phyloP scores from a whole-genome alignment of 2,113 vertebrate species.

The Orycteropus afer region DNA sequence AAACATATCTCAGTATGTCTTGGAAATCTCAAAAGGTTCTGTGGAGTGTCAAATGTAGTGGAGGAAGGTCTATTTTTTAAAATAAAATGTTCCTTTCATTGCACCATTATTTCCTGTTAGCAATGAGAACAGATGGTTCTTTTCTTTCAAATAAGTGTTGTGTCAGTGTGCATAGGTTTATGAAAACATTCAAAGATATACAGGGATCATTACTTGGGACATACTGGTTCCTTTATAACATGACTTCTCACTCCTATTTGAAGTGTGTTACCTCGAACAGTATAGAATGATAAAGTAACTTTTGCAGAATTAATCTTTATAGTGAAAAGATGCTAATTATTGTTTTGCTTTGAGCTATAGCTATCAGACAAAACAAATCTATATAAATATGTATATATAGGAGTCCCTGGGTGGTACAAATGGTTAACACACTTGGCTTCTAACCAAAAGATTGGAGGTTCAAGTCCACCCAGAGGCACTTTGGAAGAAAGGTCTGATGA shows the following conservation, averaged over 20 bases:
- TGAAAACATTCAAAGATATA: background rate
- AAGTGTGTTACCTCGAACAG: background rate
- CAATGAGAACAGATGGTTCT: background rate
- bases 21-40: background rate
- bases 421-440: background rate
- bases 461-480: background rate
- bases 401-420: background rate
- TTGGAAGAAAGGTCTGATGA: background rate
- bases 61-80: background rate
- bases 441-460: background rate
- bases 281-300: background rate
- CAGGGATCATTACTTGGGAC: background rate
- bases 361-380: background rate
- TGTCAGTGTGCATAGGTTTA: background rate
- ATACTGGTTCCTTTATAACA: background rate
- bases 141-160: background rate
- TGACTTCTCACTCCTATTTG: background rate
- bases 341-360: background rate
- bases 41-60: background rate
- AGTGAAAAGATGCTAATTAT: background rate
- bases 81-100: background rate
- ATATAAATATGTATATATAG: background rate
- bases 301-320: background rate
- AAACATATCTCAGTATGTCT: background rate
- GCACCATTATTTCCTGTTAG: constrained; percentile 18